Base-by-base conservation (phyloP, 2,113 vertebrate species). In the Callocephalon fimbriatum region DNA sequence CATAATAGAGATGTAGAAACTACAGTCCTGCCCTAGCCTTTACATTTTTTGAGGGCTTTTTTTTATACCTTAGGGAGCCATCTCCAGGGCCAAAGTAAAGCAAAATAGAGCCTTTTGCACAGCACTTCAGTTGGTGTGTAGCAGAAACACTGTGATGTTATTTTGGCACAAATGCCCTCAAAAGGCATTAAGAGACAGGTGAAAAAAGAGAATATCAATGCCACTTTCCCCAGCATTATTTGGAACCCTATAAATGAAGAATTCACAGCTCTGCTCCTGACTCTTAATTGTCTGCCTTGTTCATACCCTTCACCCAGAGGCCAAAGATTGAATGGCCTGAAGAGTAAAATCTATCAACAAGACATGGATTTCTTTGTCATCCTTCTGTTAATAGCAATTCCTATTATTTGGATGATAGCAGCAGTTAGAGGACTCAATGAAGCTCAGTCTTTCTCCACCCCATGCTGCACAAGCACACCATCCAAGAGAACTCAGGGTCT, bases 231-330 rank as follows among this genome's bases (percentile, higher is more conserved):
- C 65, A 86, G 42, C 40, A 38, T 77, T 93, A 92, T 88, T 78
- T 93, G 79, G 82, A 86, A 81, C n/a, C 61, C 76, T 59, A 63
- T 81, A 91, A 92, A 93, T 86, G 75, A 88, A 58, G 86, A 95
- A 89, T 92, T 93, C 94, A 92, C 68, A 74, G 65, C 76, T 84
- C 82, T 83, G 54, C 31, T 92, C 59, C 85, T 92, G 92, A 88
- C 91, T 88, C 92, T 97, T 97, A 97, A 95, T 94, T 93, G 85
- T 86, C 78, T 95, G 82, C 66, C 91, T 90, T 75, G 84, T 56
- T 94, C 93, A 68, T 90, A 90, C 15, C 72, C 83, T 96, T 95
- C 86, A 97, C 92, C 86, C 83, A 94, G 90, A 95, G 88, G 86
- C 92, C 91, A 92, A 93, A 95, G 90, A 97, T 65, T 89, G 96